Evolutionary conservation across 2,888 invertebrate genomes (phyloP).

Genomic region (Mesorhabditis spiculigera): DNA sequence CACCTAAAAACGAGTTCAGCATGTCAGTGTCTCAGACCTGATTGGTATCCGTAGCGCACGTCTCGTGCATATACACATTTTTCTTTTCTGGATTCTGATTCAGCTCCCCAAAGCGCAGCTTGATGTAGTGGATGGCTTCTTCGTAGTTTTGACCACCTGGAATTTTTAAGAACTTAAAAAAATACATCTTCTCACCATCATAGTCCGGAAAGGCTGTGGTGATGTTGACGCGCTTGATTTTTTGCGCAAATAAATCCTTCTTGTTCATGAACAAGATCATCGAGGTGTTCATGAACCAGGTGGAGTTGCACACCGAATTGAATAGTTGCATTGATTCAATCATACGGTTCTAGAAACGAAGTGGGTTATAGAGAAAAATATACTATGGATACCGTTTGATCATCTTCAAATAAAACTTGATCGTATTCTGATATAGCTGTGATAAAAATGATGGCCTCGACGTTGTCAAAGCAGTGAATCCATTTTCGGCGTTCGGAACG

Average conservation of each 20-base stretch:
- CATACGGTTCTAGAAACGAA: slow-evolving; percentile 4
- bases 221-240: slow-evolving; percentile 41
- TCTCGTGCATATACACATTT: slow-evolving; percentile 61
- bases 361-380: not conserved
- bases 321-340: slow-evolving; percentile 5
- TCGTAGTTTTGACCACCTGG: slow-evolving; percentile 88
- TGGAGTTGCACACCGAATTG: slow-evolving; percentile 1
- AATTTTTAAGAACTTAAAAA: slow-evolving; percentile 12
- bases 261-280: slow-evolving; percentile 2
- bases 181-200: slow-evolving; percentile 23
- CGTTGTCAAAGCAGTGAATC: slow-evolving; percentile 6
- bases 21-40: slow-evolving; percentile 91
- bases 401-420: slow-evolving; percentile 5
- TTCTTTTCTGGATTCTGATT: slow-evolving; percentile 96
- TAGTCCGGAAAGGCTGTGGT: slow-evolving; percentile 45
- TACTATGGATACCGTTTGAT: not conserved
- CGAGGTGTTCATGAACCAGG: not conserved
- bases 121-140: slow-evolving; percentile 96
- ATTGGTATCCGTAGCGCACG: slow-evolving; percentile 5
- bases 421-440: not conserved
- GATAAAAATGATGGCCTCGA: slow-evolving; percentile 3
- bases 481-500: not conserved
- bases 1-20: slow-evolving; percentile 75
- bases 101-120: slow-evolving; percentile 99
- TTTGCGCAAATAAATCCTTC: slow-evolving; percentile 30